Conservation (phyloP, 2,888 invertebrate genomes). For the Brenthis daphne region DNA sequence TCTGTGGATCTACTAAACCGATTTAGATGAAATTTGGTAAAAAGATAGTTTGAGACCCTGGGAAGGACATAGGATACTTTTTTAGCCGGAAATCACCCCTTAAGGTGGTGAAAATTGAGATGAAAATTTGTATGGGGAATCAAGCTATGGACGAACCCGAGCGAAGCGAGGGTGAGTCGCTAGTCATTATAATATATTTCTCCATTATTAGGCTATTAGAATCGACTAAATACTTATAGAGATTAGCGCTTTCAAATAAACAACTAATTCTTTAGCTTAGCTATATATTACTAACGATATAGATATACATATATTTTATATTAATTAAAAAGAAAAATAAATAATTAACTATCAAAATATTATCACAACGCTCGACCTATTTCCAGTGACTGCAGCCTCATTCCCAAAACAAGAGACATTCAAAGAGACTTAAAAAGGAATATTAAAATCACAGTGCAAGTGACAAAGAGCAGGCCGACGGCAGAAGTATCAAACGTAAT, state of each 20-base stretch:
- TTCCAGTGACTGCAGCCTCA: constrained; percentile 26
- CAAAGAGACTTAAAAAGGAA: constrained; percentile 51
- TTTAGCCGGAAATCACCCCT: too few relatives aligned
- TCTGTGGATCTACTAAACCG: too few relatives aligned
- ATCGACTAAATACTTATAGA: neutral
- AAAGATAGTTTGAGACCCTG: too few relatives aligned
- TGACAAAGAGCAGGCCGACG: constrained; percentile 68
- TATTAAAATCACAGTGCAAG: constrained; percentile 64
- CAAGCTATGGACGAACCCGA: too few relatives aligned
- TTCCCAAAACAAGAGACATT: constrained; percentile 33
- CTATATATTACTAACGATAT: neutral
- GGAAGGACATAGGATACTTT: too few relatives aligned
- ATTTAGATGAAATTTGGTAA: too few relatives aligned
- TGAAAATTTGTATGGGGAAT: too few relatives aligned
- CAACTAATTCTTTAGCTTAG: neutral
- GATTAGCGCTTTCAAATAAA: too few relatives aligned
- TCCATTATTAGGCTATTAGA: neutral
- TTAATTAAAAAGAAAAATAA: neutral
- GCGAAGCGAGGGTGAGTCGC: too few relatives aligned
- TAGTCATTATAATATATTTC: too few relatives aligned
- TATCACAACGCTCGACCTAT: constrained; percentile 24
- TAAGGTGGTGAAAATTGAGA: too few relatives aligned
- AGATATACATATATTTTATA: neutral
- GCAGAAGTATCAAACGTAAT: constrained; percentile 76
- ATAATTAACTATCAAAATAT: constrained; percentile 8